Conservation (phyloP, 2,888 invertebrate genomes). For the Eilema depressum region DNA sequence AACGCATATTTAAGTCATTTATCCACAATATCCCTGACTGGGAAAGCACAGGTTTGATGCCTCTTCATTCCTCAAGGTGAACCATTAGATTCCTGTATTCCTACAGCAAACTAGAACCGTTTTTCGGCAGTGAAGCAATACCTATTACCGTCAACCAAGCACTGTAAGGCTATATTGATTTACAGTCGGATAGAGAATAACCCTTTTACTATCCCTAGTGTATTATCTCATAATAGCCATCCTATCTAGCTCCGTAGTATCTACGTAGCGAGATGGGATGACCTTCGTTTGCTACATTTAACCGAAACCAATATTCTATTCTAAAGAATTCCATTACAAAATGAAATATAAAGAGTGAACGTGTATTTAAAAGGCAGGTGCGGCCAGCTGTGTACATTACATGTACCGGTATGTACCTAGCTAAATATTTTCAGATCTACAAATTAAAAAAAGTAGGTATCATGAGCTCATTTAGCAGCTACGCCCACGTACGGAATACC, state of each 20-base stretch:
- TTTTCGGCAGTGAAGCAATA: too few species aligned
- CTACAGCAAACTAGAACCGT: too few species aligned
- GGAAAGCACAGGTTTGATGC: too few species aligned
- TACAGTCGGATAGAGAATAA: neutral
- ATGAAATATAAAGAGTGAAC: neutral
- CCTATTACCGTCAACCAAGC: too few species aligned
- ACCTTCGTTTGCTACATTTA: neutral
- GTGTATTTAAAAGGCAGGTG: neutral
- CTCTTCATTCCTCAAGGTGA: too few species aligned
- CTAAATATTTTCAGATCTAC: neutral
- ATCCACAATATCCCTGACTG: too few species aligned
- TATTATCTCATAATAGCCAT: too few species aligned
- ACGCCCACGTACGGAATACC: neutral
- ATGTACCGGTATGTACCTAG: neutral
- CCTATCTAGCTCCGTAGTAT: too few species aligned
- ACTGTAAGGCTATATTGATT: neutral
- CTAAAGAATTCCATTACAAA: neutral
- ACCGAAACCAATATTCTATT: neutral
- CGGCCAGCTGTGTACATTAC: conserved; percentile 6
- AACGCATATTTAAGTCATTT: too few species aligned
- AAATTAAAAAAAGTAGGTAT: neutral
- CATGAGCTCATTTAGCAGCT: neutral
- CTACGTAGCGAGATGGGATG: neutral
- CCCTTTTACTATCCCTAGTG: neutral
- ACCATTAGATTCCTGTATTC: too few species aligned